Base-by-base conservation (phyloP, 2,888 invertebrate genomes). In the Parelbella ahira region DNA sequence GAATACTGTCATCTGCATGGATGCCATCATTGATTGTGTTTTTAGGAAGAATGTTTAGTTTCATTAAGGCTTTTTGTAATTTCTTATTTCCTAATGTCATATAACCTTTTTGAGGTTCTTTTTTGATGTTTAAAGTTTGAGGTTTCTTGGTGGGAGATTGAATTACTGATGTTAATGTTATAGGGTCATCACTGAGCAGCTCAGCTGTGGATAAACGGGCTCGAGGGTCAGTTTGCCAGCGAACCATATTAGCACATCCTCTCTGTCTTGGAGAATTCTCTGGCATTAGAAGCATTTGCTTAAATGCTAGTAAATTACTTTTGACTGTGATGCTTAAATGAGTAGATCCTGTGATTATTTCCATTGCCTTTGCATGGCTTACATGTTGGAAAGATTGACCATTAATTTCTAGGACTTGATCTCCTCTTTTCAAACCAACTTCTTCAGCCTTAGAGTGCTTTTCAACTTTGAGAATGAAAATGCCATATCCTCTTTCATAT, bases 321-420 rank as follows among this genome's bases (percentile, higher is more conserved):
- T 98, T 98, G 34, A 99, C 97, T 39, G 97, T 96, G 56, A 99
- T 95, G 74, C 97, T 96, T 47, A 99, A 89, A 88, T 99, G 99
- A 32, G 98, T 99, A 32, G 97, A 96, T 45, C 96, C 94, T 52
- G 94, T 91, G 7, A 99, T 90, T 49, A 98, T 93, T 82, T 99
- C 98, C 77, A 98, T 89, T 4, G 99, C 98, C 66, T 94, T 93
- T 29, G 94, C 92, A 73, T 96, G 94, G 58, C 94, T 95, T 30
- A 99, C 96, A 80, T 97, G 96, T 65, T 96, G 94, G 75, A 99
- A 97, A 63, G 95, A 97, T 72, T 98, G 97, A 13, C 98, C 97
- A 78, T 99, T 99, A 0, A 99, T 98, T 88, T 98, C 98, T 54
- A 99, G 88, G 49, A 99, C 96, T 89, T 99, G 98, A 88, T 99